A percentile compares a stretch with the other conserved stretches of the same genome.
Evolutionary conservation across 2,797 vertebrate species (phyloP).

Genomic region (Podarcis siculus): DNA sequence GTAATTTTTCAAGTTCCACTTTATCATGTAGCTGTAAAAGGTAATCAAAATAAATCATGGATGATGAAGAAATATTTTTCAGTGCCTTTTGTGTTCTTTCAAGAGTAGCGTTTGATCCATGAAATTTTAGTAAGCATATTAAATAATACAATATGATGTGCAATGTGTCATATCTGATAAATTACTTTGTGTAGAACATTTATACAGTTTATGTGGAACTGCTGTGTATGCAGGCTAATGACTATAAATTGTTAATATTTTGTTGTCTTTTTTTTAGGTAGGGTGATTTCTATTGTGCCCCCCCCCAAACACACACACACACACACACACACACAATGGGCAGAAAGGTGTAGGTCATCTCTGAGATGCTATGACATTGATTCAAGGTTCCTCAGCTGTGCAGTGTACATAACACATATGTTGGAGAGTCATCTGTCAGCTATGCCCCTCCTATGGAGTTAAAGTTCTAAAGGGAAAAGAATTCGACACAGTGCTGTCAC

Average conservation of each 20-base stretch:
- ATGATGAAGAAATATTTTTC: conserved; percentile 81
- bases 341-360: conserved; percentile 76
- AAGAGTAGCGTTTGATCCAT: conserved; percentile 76
- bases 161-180: conserved; percentile 78
- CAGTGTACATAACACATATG: conserved; percentile 99
- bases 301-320: conserved; percentile 15
- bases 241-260: conserved; percentile 79
- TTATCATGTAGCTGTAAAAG: conserved; percentile 78
- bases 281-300: conserved; percentile 61
- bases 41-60: conserved; percentile 81
- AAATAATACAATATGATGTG: conserved; percentile 83
- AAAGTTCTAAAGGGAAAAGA: conserved; percentile 94
- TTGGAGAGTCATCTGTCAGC: conserved; percentile 99
- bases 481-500: conserved; percentile 99
- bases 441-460: conserved; percentile 94
- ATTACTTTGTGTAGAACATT: conserved; percentile 80
- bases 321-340: conserved; percentile 31
- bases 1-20: conserved; percentile 76
- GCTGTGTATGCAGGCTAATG: conserved; percentile 80
- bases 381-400: conserved; percentile 93
- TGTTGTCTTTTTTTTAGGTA: conserved; percentile 70
- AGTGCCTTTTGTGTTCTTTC: conserved; percentile 71
- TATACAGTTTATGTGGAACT: conserved; percentile 79
- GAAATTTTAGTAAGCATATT: conserved; percentile 83
- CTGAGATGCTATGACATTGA: conserved; percentile 78